Evolutionary conservation across 2,888 invertebrate species (phyloP).

Genomic region (Apoda limacodes): DNA sequence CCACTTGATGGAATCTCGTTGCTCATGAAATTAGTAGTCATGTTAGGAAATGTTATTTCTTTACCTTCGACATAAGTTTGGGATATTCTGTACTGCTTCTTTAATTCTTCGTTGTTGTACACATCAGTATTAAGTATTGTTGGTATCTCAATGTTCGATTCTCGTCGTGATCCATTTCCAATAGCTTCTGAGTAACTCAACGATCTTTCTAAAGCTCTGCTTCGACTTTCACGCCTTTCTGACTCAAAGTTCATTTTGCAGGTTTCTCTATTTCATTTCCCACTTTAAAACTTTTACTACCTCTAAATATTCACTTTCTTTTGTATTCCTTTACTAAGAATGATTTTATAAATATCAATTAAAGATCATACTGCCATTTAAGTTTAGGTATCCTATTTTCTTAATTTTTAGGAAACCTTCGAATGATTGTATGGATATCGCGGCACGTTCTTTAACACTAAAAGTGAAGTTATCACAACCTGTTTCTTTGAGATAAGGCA

Average conservation of each 20-base stretch:
- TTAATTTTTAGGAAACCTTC: too few relatives aligned
- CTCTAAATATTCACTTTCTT: too few relatives aligned
- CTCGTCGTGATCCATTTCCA: conserved; percentile 40
- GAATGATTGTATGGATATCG: too few relatives aligned
- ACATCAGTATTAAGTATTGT: conserved; percentile 49
- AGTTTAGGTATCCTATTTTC: too few relatives aligned
- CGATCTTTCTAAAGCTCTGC: conserved; percentile 46
- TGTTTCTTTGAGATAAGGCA: too few relatives aligned
- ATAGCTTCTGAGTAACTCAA: conserved; percentile 59
- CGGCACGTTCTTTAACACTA: too few relatives aligned
- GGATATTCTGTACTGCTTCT: conserved; percentile 53
- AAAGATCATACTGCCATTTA: too few relatives aligned
- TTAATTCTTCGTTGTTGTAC: conserved; percentile 53
- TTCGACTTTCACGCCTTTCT: conserved; percentile 39
- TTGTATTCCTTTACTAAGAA: too few relatives aligned
- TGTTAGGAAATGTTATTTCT: conserved; percentile 43
- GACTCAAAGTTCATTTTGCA: conserved; percentile 28
- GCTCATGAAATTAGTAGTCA: conserved; percentile 28
- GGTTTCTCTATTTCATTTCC: too few relatives aligned
- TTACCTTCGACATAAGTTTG: conserved; percentile 59
- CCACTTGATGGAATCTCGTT: conserved; percentile 23
- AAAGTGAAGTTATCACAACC: too few relatives aligned
- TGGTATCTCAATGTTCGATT: conserved; percentile 44
- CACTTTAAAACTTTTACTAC: too few relatives aligned
- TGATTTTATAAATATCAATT: too few relatives aligned